Base-by-base conservation (phyloP, 2,797 vertebrate genomes). In the Mormyrops attenuatus region DNA sequence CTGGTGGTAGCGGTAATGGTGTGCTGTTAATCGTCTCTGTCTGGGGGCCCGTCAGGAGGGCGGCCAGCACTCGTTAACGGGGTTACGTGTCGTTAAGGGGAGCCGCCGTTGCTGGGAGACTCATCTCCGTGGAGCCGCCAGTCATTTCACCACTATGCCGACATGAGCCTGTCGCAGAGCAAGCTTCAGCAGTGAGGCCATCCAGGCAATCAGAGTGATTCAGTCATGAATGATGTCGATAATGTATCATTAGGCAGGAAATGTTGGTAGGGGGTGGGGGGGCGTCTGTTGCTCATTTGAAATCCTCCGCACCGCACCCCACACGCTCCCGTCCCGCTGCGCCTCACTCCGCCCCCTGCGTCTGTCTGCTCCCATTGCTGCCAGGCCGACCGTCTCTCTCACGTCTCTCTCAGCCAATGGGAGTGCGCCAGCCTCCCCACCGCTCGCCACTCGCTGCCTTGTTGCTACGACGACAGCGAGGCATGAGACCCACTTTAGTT, bases 401-500 rank as follows among this genome's bases (percentile, higher is more conserved):
- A n/a, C n/a, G n/a, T n/a, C n/a, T n/a, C n/a, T n/a, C n/a, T n/a
- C n/a, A n/a, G 94, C 95, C 95, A 96, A 96, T 96, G 93, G 93
- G 93, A 94, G 90, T 92, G 91, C 93, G 93, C 94, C 94, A 95
- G 94, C 95, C 95, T 95, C 95, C 95, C 95, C 94, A 95, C 95
- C 95, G 95, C 95, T 95, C 96, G 95, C 96, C 95, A 96, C 95
- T 96, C 95, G 95, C 93, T 92, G 94, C 94, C 95, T 95, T 95
- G 96, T 96, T 96, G 94, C 95, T 95, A 95, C 94, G 96, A 95
- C 95, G 95, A 96, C 96, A 94, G 94, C 93, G 94, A 96, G 94
- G 94, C 95, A 95, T 95, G 94, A 96, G 95, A 95, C 94, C 95
- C 95, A 94, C 94, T 96, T 95, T 94, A 94, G 90, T 94, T 94